Percentiles rank a stretch among this genome's conserved stretches.
Evolutionary conservation across 2,797 vertebrate species (phyloP).

Genomic region (Tenualosa ilisha): DNA sequence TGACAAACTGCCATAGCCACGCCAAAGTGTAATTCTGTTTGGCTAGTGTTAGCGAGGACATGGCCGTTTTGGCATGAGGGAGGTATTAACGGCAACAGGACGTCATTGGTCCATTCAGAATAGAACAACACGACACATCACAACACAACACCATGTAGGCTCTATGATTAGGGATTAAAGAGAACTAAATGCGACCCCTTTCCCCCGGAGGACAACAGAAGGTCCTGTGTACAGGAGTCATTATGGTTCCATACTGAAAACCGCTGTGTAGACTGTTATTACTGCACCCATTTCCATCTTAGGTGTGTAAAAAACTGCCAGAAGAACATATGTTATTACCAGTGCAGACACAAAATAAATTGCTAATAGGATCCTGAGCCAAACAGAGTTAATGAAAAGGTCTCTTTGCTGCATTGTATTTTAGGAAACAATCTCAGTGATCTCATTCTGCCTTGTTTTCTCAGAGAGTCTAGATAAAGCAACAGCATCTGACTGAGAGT

Average conservation of each 20-base stretch:
- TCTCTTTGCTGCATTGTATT: background rate
- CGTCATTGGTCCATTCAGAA: background rate
- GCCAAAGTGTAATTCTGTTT: background rate
- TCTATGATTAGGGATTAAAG: background rate
- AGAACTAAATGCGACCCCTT: background rate
- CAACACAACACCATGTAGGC: too few species aligned
- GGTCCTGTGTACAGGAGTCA: background rate
- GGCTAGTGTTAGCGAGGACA: background rate
- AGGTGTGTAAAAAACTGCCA: background rate
- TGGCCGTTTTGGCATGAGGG: slow-evolving; percentile 6
- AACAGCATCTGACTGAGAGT: background rate
- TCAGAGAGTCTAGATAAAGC: background rate
- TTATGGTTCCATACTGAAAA: background rate
- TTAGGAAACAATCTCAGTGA: background rate
- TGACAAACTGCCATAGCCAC: slow-evolving; percentile 13
- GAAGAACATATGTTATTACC: background rate
- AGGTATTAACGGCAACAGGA: background rate
- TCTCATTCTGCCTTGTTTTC: background rate
- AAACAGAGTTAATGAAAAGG: background rate
- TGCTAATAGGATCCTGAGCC: background rate
- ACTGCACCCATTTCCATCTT: too few species aligned
- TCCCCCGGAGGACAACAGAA: background rate
- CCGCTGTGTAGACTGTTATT: background rate
- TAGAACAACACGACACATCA: background rate
- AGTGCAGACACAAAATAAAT: background rate